Conservation (phyloP, 2,888 invertebrate species). For the Pomacea canaliculata region DNA sequence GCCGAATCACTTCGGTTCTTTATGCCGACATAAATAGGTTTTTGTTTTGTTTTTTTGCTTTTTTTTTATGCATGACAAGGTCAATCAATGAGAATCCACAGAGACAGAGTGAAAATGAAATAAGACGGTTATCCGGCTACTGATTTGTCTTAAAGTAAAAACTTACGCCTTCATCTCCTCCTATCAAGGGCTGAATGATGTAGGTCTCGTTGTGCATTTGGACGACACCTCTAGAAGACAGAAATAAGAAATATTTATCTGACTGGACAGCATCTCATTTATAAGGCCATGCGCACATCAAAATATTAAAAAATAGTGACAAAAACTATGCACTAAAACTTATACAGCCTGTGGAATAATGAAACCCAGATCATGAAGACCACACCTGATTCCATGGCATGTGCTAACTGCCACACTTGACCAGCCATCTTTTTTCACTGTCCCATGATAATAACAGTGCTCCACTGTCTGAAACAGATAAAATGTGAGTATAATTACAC, state of each 20-base stretch:
- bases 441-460: constrained; percentile 99
- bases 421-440: constrained; percentile 95
- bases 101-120: too few species aligned
- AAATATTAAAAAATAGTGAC: not conserved
- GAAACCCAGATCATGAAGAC: too few species aligned
- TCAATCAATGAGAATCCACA: too few species aligned
- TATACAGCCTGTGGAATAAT: too few species aligned
- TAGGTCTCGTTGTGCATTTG: constrained; percentile 98
- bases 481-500: not conserved
- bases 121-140: too few species aligned
- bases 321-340: too few species aligned
- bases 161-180: constrained; percentile 43
- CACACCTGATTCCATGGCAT: constrained; percentile 89
- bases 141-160: not conserved
- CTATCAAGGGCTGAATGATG: constrained; percentile 86
- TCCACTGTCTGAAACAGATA: constrained; percentile 73
- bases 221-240: constrained; percentile 83
- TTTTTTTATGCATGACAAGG: too few species aligned
- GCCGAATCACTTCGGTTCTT: too few species aligned
- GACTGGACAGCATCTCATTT: not conserved
- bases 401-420: constrained; percentile 97
- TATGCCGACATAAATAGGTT: too few species aligned
- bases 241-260: constrained; percentile 12
- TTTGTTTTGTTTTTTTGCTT: too few species aligned
- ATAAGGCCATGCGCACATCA: not conserved